These are phyloP conservation scores for Pipistrellus pipistrellus DNA, from an alignment of 2,797 vertebrate genomes.

Conservation along the genomic window DNA sequence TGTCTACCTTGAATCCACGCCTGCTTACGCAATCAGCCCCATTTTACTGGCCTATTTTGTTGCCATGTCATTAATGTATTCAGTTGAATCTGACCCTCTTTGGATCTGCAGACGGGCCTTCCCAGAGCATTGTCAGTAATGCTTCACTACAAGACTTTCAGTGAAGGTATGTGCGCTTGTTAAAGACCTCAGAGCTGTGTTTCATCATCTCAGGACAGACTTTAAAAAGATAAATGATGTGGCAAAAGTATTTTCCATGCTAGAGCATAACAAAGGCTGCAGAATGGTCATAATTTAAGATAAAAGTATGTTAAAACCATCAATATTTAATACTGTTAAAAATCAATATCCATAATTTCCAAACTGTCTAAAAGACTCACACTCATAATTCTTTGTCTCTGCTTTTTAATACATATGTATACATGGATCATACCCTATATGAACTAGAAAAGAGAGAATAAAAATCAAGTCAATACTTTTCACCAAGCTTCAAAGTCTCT, in stretches of 20 bases:
- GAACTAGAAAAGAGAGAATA: slow-evolving; percentile 4
- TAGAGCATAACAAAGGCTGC: background rate
- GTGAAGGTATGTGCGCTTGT: background rate
- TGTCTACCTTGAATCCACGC: background rate
- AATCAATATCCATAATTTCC: background rate
- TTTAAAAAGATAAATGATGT: background rate
- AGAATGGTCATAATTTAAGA: background rate
- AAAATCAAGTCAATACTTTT: background rate
- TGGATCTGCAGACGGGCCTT: background rate
- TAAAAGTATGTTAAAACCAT: background rate
- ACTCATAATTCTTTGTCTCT: background rate
- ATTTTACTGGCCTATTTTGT: background rate
- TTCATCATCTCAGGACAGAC: slow-evolving; percentile 9
- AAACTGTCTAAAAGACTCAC: background rate
- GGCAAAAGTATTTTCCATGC: background rate
- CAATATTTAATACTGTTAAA: slow-evolving; percentile 51
- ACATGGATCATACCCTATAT: background rate
- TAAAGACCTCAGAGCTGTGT: background rate
- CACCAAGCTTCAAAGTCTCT: background rate
- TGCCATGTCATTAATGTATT: background rate
- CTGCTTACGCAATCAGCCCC: background rate
- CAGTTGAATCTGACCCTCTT: background rate
- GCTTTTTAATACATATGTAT: background rate
- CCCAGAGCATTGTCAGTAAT: too few relatives aligned
- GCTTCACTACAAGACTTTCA: background rate